Evolutionary conservation across 2,888 invertebrate genomes (phyloP).

Genomic region (Chromoteleia sp.): DNA sequence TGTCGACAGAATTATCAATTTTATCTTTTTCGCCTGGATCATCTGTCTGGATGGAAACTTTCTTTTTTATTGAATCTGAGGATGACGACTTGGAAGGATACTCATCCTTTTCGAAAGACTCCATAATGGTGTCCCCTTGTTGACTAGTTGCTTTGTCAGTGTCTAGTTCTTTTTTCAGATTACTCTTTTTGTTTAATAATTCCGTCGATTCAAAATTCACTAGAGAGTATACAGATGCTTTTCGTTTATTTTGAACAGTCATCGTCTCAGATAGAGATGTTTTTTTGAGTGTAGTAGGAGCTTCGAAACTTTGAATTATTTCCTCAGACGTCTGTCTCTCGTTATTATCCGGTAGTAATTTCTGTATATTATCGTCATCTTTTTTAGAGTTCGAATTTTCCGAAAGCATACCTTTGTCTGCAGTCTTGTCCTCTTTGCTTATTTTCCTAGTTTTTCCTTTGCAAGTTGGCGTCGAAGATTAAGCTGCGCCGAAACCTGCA

Average conservation of each 20-base stretch:
- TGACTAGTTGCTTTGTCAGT: conserved; percentile 11
- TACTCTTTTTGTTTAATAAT: conserved; percentile 69
- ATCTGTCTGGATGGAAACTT: conserved; percentile 64
- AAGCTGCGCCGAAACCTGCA: conserved; percentile 77
- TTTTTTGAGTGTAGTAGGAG: conserved; percentile 68
- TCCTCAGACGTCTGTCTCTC: conserved; percentile 69
- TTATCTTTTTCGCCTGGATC: conserved; percentile 36
- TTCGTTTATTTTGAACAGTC: conserved; percentile 72
- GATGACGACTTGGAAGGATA: conserved; percentile 40
- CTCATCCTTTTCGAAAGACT: conserved; percentile 34
- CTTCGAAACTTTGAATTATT: conserved; percentile 71
- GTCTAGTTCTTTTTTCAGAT: conserved; percentile 41
- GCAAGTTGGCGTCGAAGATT: conserved; percentile 79
- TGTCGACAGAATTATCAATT: conserved; percentile 30
- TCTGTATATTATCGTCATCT: conserved; percentile 68
- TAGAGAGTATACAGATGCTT: conserved; percentile 74
- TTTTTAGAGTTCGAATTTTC: conserved; percentile 69
- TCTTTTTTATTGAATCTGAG: conserved; percentile 62
- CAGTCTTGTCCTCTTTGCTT: conserved; percentile 81
- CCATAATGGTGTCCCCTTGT: conserved; percentile 26
- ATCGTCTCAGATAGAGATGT: conserved; percentile 65
- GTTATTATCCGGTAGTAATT: conserved; percentile 65
- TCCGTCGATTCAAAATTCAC: conserved; percentile 73
- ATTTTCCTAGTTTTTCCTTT: conserved; percentile 80
- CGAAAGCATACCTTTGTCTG: conserved; percentile 74